Evolutionary conservation across 2,113 vertebrate genomes (phyloP).

Genomic region (Halcyon malimbica): DNA sequence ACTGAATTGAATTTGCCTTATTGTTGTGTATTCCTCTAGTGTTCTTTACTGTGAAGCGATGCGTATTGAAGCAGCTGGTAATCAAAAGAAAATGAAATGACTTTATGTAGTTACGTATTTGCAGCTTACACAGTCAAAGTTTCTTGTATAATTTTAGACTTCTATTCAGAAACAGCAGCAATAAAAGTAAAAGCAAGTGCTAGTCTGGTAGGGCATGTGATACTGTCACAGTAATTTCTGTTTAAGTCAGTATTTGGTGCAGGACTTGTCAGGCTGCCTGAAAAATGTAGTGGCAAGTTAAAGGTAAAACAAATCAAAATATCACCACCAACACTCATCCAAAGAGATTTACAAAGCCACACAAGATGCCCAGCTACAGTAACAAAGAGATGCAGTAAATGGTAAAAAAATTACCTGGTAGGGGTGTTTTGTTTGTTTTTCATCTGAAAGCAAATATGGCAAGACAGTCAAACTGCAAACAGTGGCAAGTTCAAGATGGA

Average conservation of each 20-base stretch:
- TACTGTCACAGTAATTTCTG: neutral
- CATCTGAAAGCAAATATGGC: neutral
- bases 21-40: neutral
- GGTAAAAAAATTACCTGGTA: neutral
- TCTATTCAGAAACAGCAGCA: neutral
- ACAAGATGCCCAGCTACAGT: neutral
- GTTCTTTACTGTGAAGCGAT: neutral
- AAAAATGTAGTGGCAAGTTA: neutral
- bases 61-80: accelerated
- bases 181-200: neutral
- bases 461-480: neutral
- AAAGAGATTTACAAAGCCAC: neutral
- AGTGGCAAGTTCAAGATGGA: neutral
- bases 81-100: neutral
- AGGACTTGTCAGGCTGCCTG: neutral
- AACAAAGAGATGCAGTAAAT: accelerated
- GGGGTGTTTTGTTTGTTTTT: neutral
- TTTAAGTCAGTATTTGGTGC: neutral
- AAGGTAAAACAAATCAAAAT: neutral
- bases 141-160: neutral
- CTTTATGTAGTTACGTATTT: accelerated
- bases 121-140: neutral
- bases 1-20: neutral
- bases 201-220: neutral
- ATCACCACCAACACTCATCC: too few species aligned